A percentile compares a stretch with the other conserved stretches of the same genome.
These are phyloP conservation scores for Diglossa brunneiventris DNA, from an alignment of 2,113 vertebrate species.

Conservation along the genomic window DNA sequence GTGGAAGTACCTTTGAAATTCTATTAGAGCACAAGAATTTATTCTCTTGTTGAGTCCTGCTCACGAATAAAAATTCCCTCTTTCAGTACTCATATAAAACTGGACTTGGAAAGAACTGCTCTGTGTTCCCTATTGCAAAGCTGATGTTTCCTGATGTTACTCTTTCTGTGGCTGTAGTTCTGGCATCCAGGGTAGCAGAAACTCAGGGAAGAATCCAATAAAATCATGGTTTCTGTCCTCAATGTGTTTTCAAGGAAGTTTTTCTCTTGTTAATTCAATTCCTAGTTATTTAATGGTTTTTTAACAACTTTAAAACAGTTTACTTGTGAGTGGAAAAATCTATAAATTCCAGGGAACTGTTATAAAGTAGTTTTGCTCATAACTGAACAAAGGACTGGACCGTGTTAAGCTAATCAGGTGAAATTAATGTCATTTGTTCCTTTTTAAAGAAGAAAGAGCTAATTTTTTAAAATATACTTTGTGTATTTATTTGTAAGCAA, in stretches of 20 bases:
- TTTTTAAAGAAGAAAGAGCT: not conserved
- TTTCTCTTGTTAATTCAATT: conserved; percentile 20
- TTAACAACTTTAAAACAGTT: conserved; percentile 22
- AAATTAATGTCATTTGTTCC: not conserved
- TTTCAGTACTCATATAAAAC: not conserved
- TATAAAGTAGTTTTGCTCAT: conserved; percentile 53
- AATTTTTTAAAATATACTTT: not conserved
- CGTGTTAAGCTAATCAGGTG: not conserved
- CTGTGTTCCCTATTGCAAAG: not conserved
- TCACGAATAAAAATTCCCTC: not conserved
- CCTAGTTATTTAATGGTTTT: conserved; percentile 30
- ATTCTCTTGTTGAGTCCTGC: not conserved
- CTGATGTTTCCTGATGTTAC: conserved; percentile 13
- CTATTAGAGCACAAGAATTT: conserved; percentile 5
- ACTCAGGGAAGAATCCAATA: not conserved
- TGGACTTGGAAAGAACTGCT: conserved; percentile 16
- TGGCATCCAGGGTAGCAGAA: not conserved
- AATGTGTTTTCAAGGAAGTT: conserved; percentile 24
- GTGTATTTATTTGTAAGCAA: conserved; percentile 8
- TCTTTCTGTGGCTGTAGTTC: conserved; percentile 23
- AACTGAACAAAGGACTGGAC: conserved; percentile 24
- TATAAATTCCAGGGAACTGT: conserved; percentile 47
- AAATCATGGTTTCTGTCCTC: conserved; percentile 23
- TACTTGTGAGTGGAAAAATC: conserved; percentile 50
- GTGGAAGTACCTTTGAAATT: not conserved